Percentiles rank a stretch among this genome's conserved stretches.
These are phyloP conservation scores for Teinopalpus imperialis DNA, from an alignment of 2,888 invertebrate species.

Conservation along the genomic window DNA sequence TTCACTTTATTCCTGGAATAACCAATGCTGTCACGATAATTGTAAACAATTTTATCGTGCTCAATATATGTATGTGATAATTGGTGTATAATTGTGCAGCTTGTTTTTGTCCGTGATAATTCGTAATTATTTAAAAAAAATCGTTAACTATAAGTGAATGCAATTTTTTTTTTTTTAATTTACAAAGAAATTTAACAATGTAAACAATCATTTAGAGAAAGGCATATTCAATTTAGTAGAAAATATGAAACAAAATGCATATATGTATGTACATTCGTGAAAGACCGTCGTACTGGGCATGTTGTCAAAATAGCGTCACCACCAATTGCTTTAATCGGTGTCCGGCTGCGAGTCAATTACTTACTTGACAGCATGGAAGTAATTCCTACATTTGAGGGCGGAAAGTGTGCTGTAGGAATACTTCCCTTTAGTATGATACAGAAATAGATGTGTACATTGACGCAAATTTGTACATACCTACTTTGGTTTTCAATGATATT, in stretches of 20 bases:
- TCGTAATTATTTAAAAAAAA: no score
- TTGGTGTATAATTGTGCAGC: background rate
- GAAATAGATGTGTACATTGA: constrained; percentile 35
- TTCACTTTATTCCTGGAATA: constrained; percentile 1
- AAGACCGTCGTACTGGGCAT: constrained; percentile 38
- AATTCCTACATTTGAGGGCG: constrained; percentile 80
- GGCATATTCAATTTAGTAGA: no score
- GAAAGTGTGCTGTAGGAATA: constrained; percentile 75
- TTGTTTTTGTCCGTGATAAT: constrained; percentile 8
- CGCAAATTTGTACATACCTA: constrained; percentile 3
- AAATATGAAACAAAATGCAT: no score
- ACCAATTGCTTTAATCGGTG: constrained; percentile 76
- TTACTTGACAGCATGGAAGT: constrained; percentile 78
- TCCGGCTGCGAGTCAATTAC: constrained; percentile 78
- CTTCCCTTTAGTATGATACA: constrained; percentile 74
- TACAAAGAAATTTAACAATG: no score
- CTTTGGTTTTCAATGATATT: background rate
- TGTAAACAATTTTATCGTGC: constrained; percentile 7
- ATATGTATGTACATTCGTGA: no score
- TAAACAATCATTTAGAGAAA: no score
- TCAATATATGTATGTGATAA: background rate
- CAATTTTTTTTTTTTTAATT: no score
- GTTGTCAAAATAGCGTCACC: constrained; percentile 78
- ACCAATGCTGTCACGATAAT: background rate
- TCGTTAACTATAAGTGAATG: no score